These are phyloP conservation scores for Orientallactaga sibirica DNA, from an alignment of 2,797 vertebrate genomes.

Conservation along the genomic window DNA sequence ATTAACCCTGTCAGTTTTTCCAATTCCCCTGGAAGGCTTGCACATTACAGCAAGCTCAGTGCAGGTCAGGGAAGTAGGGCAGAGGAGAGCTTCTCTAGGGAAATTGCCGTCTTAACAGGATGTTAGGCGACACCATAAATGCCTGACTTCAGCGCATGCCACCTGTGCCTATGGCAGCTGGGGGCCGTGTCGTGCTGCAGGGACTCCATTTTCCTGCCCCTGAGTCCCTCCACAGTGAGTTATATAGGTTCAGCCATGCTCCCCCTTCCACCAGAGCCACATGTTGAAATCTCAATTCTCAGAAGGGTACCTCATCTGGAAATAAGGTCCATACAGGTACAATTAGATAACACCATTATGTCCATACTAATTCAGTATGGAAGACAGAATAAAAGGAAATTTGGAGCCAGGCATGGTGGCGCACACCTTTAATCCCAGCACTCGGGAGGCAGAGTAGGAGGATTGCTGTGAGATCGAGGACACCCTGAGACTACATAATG, in stretches of 20 bases:
- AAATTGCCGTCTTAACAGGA: neutral
- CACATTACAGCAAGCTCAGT: neutral
- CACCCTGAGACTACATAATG: no score
- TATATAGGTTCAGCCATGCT: neutral
- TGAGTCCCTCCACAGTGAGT: neutral
- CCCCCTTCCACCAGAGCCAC: neutral
- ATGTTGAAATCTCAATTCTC: neutral
- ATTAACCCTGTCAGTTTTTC: slow-evolving; percentile 58
- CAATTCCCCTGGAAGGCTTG: neutral
- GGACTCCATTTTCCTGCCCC: neutral
- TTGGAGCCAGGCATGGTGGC: no score
- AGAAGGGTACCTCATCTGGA: neutral
- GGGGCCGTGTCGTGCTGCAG: neutral
- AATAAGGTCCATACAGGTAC: neutral
- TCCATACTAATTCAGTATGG: neutral
- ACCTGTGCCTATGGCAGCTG: rapidly evolving
- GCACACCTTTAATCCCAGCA: no score
- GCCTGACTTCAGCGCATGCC: neutral
- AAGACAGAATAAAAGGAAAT: neutral
- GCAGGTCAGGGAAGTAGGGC: neutral
- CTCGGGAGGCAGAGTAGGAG: no score
- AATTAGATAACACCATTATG: neutral
- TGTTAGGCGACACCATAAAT: rapidly evolving
- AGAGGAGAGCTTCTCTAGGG: neutral
- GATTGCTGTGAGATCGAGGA: no score